A percentile compares a stretch with the other conserved stretches of the same genome.
These are phyloP conservation scores for Suillia variegata DNA, from an alignment of 2,888 invertebrate genomes.

Conservation along the genomic window DNA sequence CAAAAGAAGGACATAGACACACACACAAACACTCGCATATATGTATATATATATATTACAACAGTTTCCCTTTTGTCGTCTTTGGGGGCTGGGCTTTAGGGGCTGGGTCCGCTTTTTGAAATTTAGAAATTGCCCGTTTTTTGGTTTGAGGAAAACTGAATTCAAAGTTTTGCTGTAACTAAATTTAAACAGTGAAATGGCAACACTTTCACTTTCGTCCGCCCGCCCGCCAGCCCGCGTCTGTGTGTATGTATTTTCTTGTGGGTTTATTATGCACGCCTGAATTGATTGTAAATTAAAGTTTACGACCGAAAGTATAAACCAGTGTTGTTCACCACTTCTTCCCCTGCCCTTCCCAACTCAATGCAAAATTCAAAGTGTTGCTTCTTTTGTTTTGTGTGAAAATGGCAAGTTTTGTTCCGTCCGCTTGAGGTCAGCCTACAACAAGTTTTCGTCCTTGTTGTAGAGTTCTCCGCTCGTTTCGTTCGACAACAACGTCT, in stretches of 20 bases:
- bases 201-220: constrained; percentile 52
- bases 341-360: too few species aligned
- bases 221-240: constrained; percentile 13
- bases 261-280: constrained; percentile 60
- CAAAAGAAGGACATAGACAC: constrained; percentile 11
- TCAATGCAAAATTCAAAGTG: constrained; percentile 18
- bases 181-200: constrained; percentile 43
- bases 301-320: constrained; percentile 35
- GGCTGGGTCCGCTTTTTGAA: constrained; percentile 6
- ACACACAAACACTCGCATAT: constrained; percentile 32
- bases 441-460: constrained; percentile 46
- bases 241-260: constrained; percentile 42
- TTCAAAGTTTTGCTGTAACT: constrained; percentile 49
- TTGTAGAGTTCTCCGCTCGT: too few species aligned
- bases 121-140: too few species aligned
- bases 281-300: constrained; percentile 60
- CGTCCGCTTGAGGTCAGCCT: constrained; percentile 50
- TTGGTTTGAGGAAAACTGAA: constrained; percentile 35
- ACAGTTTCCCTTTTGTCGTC: too few species aligned
- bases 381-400: constrained; percentile 13
- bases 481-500: constrained; percentile 24
- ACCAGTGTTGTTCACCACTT: not conserved
- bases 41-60: too few species aligned
- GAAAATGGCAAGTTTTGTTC: not conserved
- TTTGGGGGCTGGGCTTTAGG: not conserved